Evolutionary conservation across 2,888 invertebrate species (phyloP).

Genomic region (Hydrotaea diabolus): DNA sequence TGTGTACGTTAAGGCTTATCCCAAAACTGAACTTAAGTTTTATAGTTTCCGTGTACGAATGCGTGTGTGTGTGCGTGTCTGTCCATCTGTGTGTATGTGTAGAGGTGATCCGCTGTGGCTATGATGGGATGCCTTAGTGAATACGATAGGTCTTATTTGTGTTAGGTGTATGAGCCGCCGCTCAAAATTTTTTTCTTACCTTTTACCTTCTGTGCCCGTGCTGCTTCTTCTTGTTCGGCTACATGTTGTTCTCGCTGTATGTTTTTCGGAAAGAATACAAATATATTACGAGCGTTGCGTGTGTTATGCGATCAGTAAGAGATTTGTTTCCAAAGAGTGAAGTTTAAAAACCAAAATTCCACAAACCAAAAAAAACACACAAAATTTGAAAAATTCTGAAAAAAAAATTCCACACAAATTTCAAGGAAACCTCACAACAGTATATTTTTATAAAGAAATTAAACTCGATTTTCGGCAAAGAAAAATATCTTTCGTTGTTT

Average conservation of each 20-base stretch:
- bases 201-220: conserved; percentile 8
- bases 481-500: neutral
- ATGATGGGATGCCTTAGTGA: conserved; percentile 56
- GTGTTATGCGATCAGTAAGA: conserved; percentile 63
- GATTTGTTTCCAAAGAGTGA: conserved; percentile 63
- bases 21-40: conserved; percentile 33
- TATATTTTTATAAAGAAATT: neutral
- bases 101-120: conserved; percentile 9
- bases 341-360: conserved; percentile 36
- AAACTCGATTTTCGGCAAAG: neutral
- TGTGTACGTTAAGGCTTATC: conserved; percentile 50
- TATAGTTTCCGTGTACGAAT: conserved; percentile 5
- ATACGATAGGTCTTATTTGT: conserved; percentile 53
- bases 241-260: neutral
- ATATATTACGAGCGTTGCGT: conserved; percentile 60
- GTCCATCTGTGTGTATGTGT: neutral
- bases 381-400: conserved; percentile 36
- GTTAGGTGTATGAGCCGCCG: conserved; percentile 50
- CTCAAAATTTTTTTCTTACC: no score
- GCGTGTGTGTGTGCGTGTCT: conserved; percentile 40
- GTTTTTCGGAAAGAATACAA: conserved; percentile 27
- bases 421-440: neutral
- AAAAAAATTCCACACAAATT: conserved; percentile 6
- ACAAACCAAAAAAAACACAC: neutral
- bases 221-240: neutral